Percentiles rank a stretch among this genome's conserved stretches.
These are phyloP conservation scores for Pipistrellus kuhlii DNA, from an alignment of 2,797 vertebrate genomes.

Conservation along the genomic window DNA sequence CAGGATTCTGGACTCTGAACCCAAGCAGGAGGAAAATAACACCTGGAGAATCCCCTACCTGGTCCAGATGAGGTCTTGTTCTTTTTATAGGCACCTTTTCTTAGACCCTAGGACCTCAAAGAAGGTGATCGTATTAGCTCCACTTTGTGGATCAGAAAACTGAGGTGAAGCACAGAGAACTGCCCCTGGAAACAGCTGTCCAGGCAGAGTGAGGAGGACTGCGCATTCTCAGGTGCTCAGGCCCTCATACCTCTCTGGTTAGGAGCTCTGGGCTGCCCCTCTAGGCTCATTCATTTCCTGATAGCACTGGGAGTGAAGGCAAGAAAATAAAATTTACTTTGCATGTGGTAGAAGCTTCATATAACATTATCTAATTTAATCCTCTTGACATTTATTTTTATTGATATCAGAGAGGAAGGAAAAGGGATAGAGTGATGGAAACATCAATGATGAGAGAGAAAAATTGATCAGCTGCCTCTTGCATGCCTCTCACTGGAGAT, in stretches of 20 bases:
- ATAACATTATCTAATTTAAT: background rate
- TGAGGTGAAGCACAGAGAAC: background rate
- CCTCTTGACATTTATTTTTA: background rate
- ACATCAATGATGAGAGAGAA: too few relatives aligned
- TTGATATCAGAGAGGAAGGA: too few relatives aligned
- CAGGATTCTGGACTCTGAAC: background rate
- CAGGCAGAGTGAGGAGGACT: background rate
- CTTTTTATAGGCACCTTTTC: background rate
- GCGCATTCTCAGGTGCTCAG: background rate
- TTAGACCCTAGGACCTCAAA: background rate
- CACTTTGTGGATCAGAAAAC: background rate
- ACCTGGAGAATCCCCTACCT: background rate
- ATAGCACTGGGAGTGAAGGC: background rate
- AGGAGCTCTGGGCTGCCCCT: background rate
- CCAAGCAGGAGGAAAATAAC: background rate
- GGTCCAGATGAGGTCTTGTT: background rate
- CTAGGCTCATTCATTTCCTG: background rate
- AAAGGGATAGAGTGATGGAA: too few relatives aligned
- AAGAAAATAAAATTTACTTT: background rate
- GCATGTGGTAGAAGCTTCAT: background rate
- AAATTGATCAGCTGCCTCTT: too few relatives aligned
- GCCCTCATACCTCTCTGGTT: background rate
- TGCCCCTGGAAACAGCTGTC: background rate
- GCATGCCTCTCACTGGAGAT: too few relatives aligned
- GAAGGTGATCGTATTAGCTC: background rate